These are phyloP conservation scores for Melopsittacus undulatus DNA, from an alignment of 2,797 vertebrate species.

Conservation along the genomic window DNA sequence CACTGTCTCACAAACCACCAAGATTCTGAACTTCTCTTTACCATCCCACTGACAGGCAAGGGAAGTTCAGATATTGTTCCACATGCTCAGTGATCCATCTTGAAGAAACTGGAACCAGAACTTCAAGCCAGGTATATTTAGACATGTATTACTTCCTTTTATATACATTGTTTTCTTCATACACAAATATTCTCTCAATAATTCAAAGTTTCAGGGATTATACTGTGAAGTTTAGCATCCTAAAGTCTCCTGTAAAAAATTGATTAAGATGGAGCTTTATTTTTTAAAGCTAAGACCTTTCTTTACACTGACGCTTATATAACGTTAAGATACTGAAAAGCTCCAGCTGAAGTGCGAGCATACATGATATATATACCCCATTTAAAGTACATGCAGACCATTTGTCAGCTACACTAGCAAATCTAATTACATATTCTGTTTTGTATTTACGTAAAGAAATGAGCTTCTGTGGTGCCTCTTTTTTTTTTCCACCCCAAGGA, in stretches of 20 bases:
- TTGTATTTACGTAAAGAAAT: not conserved
- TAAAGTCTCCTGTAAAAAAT: not conserved
- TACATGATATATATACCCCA: not conserved
- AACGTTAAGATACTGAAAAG: not conserved
- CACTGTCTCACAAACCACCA: not conserved
- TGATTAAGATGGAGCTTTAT: not conserved
- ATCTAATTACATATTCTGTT: not conserved
- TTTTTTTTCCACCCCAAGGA: not conserved
- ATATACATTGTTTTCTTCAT: not conserved
- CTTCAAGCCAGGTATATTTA: not conserved
- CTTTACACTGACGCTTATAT: not conserved
- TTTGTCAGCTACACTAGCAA: not conserved
- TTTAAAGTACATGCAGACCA: not conserved
- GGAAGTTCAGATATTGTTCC: not conserved
- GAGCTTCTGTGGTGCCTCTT: not conserved
- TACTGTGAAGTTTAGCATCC: not conserved
- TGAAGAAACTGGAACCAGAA: not conserved
- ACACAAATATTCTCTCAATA: not conserved
- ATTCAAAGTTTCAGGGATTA: not conserved
- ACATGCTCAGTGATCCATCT: not conserved
- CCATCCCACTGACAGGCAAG: not conserved
- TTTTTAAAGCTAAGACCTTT: not conserved
- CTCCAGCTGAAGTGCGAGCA: not conserved
- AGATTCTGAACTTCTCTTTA: not conserved
- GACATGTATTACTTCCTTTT: fast-evolving